Percentiles rank a stretch among this genome's conserved stretches.
These are phyloP conservation scores for Polietes domitor DNA, from an alignment of 2,888 invertebrate genomes.

Conservation along the genomic window DNA sequence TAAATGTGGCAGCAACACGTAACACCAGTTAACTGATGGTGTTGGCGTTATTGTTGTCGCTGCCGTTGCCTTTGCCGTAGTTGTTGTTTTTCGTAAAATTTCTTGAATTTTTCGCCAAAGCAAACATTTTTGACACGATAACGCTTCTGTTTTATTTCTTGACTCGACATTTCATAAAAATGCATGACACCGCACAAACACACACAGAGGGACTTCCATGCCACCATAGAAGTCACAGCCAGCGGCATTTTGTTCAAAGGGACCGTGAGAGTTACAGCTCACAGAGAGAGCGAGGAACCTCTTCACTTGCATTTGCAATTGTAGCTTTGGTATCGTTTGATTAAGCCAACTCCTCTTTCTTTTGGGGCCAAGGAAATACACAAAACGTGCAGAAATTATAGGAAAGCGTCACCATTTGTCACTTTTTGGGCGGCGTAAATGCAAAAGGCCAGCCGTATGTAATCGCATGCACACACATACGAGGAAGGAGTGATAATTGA, in stretches of 20 bases:
- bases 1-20: slow-evolving; percentile 68
- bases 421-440: slow-evolving; percentile 18
- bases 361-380: slow-evolving; percentile 34
- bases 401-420: slow-evolving; percentile 54
- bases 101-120: slow-evolving; percentile 17
- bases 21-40: slow-evolving; percentile 65
- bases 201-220: too few species aligned
- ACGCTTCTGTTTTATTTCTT: slow-evolving; percentile 48
- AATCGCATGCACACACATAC: background rate
- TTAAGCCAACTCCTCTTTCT: slow-evolving; percentile 9
- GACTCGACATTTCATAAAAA: slow-evolving; percentile 53
- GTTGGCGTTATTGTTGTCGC: slow-evolving; percentile 34
- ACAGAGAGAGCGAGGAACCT: too few species aligned
- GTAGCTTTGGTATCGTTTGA: background rate
- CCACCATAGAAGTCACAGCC: slow-evolving; percentile 1
- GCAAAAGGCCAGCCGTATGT: background rate
- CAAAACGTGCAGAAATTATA: slow-evolving; percentile 45
- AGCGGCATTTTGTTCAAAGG: slow-evolving; percentile 27
- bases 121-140: slow-evolving; percentile 48
- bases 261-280: background rate
- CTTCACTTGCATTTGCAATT: too few species aligned
- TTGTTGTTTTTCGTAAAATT: slow-evolving; percentile 6
- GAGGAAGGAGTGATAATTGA: background rate
- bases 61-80: background rate
- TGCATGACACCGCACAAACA: slow-evolving; percentile 26